Conservation (phyloP, 2,113 vertebrate genomes). For the Mionectes macconnelli region DNA sequence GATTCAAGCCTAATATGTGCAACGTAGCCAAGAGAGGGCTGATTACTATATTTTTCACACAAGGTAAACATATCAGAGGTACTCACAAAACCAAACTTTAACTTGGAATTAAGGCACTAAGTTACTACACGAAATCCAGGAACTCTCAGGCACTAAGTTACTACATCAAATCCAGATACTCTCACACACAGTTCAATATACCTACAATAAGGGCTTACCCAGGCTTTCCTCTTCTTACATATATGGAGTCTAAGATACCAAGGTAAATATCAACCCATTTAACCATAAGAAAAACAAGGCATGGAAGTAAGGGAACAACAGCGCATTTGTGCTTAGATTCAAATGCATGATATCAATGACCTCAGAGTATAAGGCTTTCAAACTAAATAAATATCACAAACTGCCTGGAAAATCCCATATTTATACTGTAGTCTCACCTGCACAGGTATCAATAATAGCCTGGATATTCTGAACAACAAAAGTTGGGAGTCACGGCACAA, state of each 20-base stretch:
- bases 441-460: background rate
- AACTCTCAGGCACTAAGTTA: background rate
- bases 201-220: fast-evolving
- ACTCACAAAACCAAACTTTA: background rate
- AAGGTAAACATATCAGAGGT: background rate
- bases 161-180: background rate
- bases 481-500: background rate
- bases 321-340: background rate
- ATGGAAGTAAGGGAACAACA: background rate
- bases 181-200: background rate
- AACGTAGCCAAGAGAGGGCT: background rate
- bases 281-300: background rate
- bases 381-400: background rate
- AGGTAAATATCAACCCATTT: background rate
- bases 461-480: background rate
- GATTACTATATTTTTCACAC: background rate
- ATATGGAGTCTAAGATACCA: background rate
- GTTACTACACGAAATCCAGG: background rate
- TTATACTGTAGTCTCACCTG: background rate
- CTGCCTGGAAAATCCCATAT: background rate
- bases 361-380: background rate
- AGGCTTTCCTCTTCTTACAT: background rate
- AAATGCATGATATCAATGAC: background rate
- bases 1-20: background rate
- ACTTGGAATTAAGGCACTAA: background rate